Base-by-base conservation (phyloP, 2,797 vertebrate species). In the Dipus sagitta region DNA sequence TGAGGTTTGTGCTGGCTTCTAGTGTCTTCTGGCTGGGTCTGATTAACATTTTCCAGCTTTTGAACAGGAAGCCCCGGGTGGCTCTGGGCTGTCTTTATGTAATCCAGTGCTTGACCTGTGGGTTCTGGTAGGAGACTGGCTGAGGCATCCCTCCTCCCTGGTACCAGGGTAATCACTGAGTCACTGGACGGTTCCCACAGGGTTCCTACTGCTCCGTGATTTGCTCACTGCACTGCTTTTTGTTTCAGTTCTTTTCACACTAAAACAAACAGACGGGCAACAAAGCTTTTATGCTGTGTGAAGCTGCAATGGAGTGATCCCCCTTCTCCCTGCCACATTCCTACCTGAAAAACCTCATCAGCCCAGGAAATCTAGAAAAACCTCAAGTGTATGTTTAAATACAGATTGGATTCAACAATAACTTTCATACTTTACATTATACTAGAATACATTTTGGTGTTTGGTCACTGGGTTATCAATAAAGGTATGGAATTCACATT, bases 1-100 rank as follows among this genome's bases (percentile, higher is more conserved):
- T 80, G 96, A 97, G 97, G 96, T 96, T 98, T 98, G 94, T 97
- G 97, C 97, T 98, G 98, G 98, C 98, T 97, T 97, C 47, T 80
- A 96, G 96, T 86, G 86, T 88, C 94, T 96, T 95, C 97, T 96
- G 98, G 90, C 97, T 98, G 95, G 87, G 94, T 96, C 96, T 84
- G 96, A 97, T 97, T 94, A 97, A 96, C 96, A 96, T 95, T 97
- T 98, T 98, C 98, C 97, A 98, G 97, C 96, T 97, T 96, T 80
- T 90, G 93, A 93, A 78, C 97, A 97, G 97, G 97, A 98, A 98
- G 97, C 93, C 95, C 96, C 96, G 93, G 93, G 96, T 91, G 97
- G 97, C 96, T 97, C 95, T 97, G 97, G 96, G 97, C 96, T 97
- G 97, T 97, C 96, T 97, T 98, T 97, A 96, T 97, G 96, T 96